phyloP scores from a whole-genome alignment of 2,797 vertebrate genomes.

The Gastrophryne carolinensis region DNA sequence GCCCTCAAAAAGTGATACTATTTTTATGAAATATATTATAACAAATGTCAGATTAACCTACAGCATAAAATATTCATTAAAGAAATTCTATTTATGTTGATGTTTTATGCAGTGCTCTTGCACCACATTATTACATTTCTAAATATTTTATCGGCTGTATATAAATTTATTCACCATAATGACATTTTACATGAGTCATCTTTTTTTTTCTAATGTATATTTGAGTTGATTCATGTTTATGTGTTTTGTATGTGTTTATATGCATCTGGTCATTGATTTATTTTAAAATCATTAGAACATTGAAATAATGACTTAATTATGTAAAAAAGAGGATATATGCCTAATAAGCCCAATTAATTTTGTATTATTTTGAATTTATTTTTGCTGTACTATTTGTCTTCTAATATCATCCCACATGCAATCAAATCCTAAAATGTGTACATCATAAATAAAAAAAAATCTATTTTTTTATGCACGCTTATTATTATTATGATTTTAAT shows the following conservation, averaged over 20 bases:
- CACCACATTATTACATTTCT: neutral
- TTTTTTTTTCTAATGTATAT: slow-evolving; percentile 13
- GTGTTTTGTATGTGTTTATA: neutral
- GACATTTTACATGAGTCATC: neutral
- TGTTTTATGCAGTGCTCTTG: neutral
- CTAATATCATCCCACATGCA: slow-evolving; percentile 26
- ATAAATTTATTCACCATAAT: neutral
- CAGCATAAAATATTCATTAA: slow-evolving; percentile 49
- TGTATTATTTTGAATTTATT: slow-evolving; percentile 1
- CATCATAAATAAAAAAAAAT: slow-evolving; percentile 27
- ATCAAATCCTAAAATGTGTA: slow-evolving; percentile 15
- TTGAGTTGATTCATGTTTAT: neutral
- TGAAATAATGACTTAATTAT: neutral
- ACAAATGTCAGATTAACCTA: slow-evolving; percentile 46
- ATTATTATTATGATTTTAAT: slow-evolving; percentile 30
- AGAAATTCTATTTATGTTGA: slow-evolving; percentile 28
- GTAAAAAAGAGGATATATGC: neutral
- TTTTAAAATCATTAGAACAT: neutral
- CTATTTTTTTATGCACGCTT: slow-evolving; percentile 40
- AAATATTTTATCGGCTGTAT: neutral
- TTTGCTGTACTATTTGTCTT: neutral
- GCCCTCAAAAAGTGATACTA: slow-evolving; percentile 50
- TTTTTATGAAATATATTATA: slow-evolving; percentile 52
- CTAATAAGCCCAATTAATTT: neutral
- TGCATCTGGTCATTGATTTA: neutral